phyloP scores from a whole-genome alignment of 2,888 invertebrate species.

The Vannuccia rotundouncinata region DNA sequence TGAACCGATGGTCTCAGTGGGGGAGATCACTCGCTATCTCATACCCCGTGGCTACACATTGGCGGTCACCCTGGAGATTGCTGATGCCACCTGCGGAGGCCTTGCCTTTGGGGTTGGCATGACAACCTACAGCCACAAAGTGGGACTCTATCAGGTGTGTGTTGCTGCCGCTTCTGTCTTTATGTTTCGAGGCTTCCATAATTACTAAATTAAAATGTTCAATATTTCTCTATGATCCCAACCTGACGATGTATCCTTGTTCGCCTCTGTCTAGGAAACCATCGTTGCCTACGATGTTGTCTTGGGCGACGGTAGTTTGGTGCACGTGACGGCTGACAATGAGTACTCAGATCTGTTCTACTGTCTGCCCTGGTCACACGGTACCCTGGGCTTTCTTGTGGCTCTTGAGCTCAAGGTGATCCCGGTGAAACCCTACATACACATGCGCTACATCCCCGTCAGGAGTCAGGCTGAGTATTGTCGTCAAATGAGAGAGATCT shows the following conservation, averaged over 20 bases:
- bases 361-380: slow-evolving; percentile 76
- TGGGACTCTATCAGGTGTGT: slow-evolving; percentile 74
- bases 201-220: too few relatives aligned
- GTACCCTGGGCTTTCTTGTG: slow-evolving; percentile 73
- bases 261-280: slow-evolving; percentile 66
- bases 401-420: slow-evolving; percentile 66
- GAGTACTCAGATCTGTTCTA: slow-evolving; percentile 70
- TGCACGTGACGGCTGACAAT: slow-evolving; percentile 59
- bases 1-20: slow-evolving; percentile 76
- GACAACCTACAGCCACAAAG: slow-evolving; percentile 70
- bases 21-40: slow-evolving; percentile 69
- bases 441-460: slow-evolving; percentile 64
- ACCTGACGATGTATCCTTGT: too few relatives aligned
- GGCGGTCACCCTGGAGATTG: slow-evolving; percentile 72
- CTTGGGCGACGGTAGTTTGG: slow-evolving; percentile 55
- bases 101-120: slow-evolving; percentile 75
- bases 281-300: slow-evolving; percentile 66
- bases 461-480: slow-evolving; percentile 64
- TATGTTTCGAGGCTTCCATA: slow-evolving; percentile 65
- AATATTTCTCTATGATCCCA: too few relatives aligned
- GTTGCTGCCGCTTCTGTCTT: slow-evolving; percentile 70
- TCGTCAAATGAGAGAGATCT: slow-evolving; percentile 61
- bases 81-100: slow-evolving; percentile 73
- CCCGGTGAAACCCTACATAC: slow-evolving; percentile 64
- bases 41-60: slow-evolving; percentile 69